Evolutionary conservation across 1,140 invertebrate genomes (phyloP), one percentile per base, ranked within the genome.

Genomic region (Pseudoatta argentina): DNA sequence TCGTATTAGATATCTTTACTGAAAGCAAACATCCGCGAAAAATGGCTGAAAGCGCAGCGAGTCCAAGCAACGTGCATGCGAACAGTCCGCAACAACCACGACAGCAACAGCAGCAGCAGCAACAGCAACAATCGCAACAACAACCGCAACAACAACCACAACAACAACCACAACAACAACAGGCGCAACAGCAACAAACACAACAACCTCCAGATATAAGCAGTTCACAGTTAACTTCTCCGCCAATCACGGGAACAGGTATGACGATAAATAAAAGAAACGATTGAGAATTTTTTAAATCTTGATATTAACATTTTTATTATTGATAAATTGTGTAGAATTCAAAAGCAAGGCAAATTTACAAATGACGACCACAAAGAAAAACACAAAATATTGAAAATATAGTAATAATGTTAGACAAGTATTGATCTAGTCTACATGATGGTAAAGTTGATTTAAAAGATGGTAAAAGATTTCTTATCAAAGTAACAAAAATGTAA

Each of bases 171-270:
- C 86, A 85, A 18, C 85, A 91, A 57, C 85, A 89, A 27, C 90
- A 89, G 30, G 30, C 88, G 21, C 91, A 92, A 71, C 91, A 91
- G 69, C 89, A 91, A 8, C 91, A 92, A 57, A 81, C 90, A 16
- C 91, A 91, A 81, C 94, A 94, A 73, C 94, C 95, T 34, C 93
- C 94, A 87, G 94, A 95, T 86, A 95, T 95, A 63, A 95, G 94
- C 92, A 95, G 94, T 78, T 95, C 94, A 3, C 94, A 95, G 87
- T 87, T 95, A 55, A 91, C 94, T 2, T 94, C 95, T n/a, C 94
- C 95, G 34, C 94, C 95, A 8, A 95, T 95, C 89, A 95, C 94
- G 30, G 95, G 95, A 93, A 95, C 95, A 95, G 95, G 95, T 95
- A 95, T 69, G 83, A 64, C 66, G 51, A 63, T 51, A 63, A 64